These are phyloP conservation scores for Megatriorchis doriae DNA, from an alignment of 2,113 vertebrate genomes.

Conservation along the genomic window DNA sequence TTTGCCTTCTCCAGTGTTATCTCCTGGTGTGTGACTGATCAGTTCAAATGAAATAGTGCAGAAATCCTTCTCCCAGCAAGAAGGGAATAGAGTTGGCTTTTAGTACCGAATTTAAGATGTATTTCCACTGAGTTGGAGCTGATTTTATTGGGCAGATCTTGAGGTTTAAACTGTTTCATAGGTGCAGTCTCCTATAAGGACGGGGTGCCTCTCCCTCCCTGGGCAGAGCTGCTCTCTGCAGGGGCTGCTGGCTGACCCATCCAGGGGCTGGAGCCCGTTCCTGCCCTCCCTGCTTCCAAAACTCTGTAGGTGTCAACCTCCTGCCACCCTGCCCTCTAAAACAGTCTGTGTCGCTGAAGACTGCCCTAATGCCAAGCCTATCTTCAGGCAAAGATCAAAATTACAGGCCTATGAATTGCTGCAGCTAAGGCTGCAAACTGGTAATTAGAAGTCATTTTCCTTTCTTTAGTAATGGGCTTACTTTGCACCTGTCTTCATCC, in stretches of 20 bases:
- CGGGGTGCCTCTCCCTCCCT: not conserved
- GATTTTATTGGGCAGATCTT: not conserved
- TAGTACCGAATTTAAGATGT: not conserved
- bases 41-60: not conserved
- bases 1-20: not conserved
- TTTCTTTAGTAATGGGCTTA: not conserved
- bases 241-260: not conserved
- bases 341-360: not conserved
- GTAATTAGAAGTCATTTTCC: slow-evolving; percentile 19
- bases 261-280: rapidly evolving
- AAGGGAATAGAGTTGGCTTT: not conserved
- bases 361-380: not conserved
- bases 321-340: not conserved
- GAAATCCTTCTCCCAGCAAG: not conserved
- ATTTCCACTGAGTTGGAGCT: not conserved
- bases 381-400: not conserved
- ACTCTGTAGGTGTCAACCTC: not conserved
- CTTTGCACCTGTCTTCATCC: not conserved
- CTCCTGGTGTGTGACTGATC: not conserved
- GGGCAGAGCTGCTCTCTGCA: not conserved
- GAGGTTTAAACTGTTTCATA: not conserved
- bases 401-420: not conserved
- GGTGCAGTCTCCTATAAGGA: not conserved
- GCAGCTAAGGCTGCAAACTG: not conserved
- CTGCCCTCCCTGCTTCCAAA: not conserved